A percentile compares a stretch with the other conserved stretches of the same genome.
phyloP scores from a whole-genome alignment of 2,113 vertebrate genomes.

The Leucosticte australis region DNA sequence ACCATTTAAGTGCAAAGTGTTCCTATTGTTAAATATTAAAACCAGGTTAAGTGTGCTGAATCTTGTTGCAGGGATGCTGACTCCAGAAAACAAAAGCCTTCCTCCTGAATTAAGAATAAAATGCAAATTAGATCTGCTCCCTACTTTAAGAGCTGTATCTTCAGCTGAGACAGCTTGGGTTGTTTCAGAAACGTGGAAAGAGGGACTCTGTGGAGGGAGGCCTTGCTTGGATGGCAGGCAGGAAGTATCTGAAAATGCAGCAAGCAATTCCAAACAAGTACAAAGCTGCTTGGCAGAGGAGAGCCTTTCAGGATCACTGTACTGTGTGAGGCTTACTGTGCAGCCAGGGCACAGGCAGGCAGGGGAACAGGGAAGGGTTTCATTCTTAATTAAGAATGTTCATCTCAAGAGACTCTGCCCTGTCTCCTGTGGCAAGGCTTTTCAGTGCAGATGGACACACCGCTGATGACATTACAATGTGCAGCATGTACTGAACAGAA shows the following conservation, averaged over 20 bases:
- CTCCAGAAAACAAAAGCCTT: conserved; percentile 45
- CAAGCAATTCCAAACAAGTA: background rate
- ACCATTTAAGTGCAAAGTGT: conserved; percentile 49
- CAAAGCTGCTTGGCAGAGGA: conserved; percentile 16
- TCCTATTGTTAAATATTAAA: conserved; percentile 62
- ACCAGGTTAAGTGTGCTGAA: conserved; percentile 48
- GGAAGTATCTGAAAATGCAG: conserved; percentile 38
- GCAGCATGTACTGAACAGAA: conserved; percentile 41
- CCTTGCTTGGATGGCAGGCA: conserved; percentile 2
- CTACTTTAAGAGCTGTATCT: background rate
- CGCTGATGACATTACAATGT: conserved; percentile 22
- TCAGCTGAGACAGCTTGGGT: background rate
- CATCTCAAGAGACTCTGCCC: conserved; percentile 17
- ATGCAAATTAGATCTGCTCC: background rate
- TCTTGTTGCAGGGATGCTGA: conserved; percentile 51
- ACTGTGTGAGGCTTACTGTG: conserved; percentile 36
- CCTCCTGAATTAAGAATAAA: conserved; percentile 38
- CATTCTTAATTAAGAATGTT: conserved; percentile 45
- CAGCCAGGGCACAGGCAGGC: background rate
- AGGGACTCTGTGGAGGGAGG: background rate
- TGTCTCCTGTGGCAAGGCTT: conserved; percentile 36
- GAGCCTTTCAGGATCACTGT: conserved; percentile 13
- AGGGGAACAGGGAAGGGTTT: conserved; percentile 30
- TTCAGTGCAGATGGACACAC: conserved; percentile 68
- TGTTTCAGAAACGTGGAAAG: background rate